Percentiles rank a stretch among this genome's conserved stretches.
phyloP scores from a whole-genome alignment of 2,888 invertebrate species.

The Euzetes globulus region DNA sequence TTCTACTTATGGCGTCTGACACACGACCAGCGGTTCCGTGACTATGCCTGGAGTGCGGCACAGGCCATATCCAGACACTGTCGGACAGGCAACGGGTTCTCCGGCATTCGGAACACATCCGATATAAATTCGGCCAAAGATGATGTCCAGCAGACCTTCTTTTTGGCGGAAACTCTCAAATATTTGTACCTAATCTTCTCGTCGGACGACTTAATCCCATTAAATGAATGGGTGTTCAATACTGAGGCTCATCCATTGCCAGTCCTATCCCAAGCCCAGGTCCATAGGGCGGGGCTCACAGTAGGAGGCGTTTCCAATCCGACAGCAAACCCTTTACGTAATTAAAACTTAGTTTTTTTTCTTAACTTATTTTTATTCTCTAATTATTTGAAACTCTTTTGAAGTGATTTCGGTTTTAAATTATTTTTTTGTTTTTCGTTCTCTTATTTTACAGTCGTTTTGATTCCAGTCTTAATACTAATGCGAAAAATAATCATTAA shows the following conservation, averaged over 20 bases:
- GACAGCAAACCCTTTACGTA: too few species aligned
- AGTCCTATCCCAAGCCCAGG: too few species aligned
- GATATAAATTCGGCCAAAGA: slow-evolving; percentile 69
- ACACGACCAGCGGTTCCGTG: slow-evolving; percentile 88
- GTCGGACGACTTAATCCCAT: slow-evolving; percentile 69
- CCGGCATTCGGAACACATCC: slow-evolving; percentile 92
- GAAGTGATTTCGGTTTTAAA: too few species aligned
- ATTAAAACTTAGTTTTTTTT: too few species aligned
- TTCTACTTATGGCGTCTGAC: slow-evolving; percentile 95
- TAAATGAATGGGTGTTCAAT: slow-evolving; percentile 98
- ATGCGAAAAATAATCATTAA: too few species aligned
- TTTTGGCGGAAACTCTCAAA: slow-evolving; percentile 97
- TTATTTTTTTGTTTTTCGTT: too few species aligned
- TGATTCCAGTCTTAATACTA: too few species aligned
- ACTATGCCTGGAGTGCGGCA: slow-evolving; percentile 99
- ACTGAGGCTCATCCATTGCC: slow-evolving; percentile 98
- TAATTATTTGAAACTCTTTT: too few species aligned
- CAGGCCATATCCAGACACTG: slow-evolving; percentile 89
- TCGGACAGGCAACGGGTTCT: slow-evolving; percentile 82
- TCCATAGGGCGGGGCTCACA: too few species aligned
- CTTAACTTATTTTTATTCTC: too few species aligned
- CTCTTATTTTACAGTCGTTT: too few species aligned
- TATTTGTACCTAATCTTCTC: slow-evolving; percentile 94
- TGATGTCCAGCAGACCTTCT: slow-evolving; percentile 98
- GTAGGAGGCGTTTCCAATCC: too few species aligned